Percentiles rank a stretch among this genome's conserved stretches.
Conservation (phyloP, 2,888 invertebrate species). For the Tachina grossa region DNA sequence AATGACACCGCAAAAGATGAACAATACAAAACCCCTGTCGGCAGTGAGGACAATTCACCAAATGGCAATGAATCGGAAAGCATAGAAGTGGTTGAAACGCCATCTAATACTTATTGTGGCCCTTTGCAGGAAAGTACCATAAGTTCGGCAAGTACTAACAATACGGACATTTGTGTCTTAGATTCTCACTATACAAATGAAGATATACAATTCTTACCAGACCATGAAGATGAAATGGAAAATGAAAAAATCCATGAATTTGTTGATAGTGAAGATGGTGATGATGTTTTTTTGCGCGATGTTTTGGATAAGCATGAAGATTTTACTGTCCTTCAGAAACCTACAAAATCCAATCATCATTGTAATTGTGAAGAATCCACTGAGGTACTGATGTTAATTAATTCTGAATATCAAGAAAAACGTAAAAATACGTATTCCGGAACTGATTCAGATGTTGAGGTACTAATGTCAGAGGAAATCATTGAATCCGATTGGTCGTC, state of each 20-base stretch:
- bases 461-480: slow-evolving; percentile 73
- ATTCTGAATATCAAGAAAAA: slow-evolving; percentile 68
- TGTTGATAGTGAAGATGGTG: slow-evolving; percentile 52
- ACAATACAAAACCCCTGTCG: slow-evolving; percentile 61
- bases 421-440: slow-evolving; percentile 65
- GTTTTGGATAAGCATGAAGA: slow-evolving; percentile 62
- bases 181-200: slow-evolving; percentile 66
- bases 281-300: slow-evolving; percentile 64
- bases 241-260: slow-evolving; percentile 44
- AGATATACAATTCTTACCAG: slow-evolving; percentile 56
- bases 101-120: slow-evolving; percentile 55
- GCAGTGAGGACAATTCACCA: slow-evolving; percentile 60
- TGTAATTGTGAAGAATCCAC: slow-evolving; percentile 72
- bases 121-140: slow-evolving; percentile 67
- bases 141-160: slow-evolving; percentile 67
- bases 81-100: slow-evolving; percentile 71
- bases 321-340: slow-evolving; percentile 72
- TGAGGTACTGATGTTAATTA: slow-evolving; percentile 67
- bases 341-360: slow-evolving; percentile 37
- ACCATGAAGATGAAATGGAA: neutral
- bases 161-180: slow-evolving; percentile 68
- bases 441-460: slow-evolving; percentile 75
- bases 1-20: slow-evolving; percentile 57
- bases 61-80: slow-evolving; percentile 71
- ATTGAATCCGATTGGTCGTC: slow-evolving; percentile 74